Base-by-base conservation (phyloP, 23 tunicate genomes). In the Trididemnum nubilum region DNA sequence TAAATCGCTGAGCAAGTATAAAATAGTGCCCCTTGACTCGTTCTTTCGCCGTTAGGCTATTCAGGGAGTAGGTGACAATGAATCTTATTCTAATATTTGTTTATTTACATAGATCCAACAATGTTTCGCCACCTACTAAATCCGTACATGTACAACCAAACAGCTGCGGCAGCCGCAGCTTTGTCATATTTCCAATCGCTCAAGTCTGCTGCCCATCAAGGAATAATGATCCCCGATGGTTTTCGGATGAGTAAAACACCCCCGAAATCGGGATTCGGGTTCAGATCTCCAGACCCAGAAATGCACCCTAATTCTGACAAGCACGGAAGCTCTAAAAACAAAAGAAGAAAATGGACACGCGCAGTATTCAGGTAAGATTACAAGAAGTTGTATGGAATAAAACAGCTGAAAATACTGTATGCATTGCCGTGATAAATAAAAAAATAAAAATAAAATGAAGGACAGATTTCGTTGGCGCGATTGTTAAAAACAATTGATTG, bases 311-410 rank as follows among this genome's bases (percentile, higher is more conserved):
- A 2, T 30, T 18, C 29, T n/a, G 58, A 73, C 58, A 73, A 73
- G 24, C 15, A 38, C 5, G 58, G 78, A 38, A 30, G 78, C 27
- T 30, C 78, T 2, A 64, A 36, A 29, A n/a, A n/a, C n/a, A 85
- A 85, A 85, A 76, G 88, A 77, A 37, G 88, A 64, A 85, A 85
- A 65, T 85, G 88, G 88, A 85, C 69, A 28, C 51, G 88, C n/a
- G 88, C 88, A 4, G 88, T 85, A 25, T 85, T 85, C 88, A 85
- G 88, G 88, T 85, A 39, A 1, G 51, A 32, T n/a, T n/a, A n/a
- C n/a, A n/a, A n/a, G n/a, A n/a, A n/a, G n/a, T n/a, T n/a, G n/a
- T 36, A 35, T n/a, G n/a, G n/a, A n/a, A n/a, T n/a, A n/a, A n/a
- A n/a, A n/a, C 39, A 58, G n/a, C n/a, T n/a, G n/a, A n/a, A n/a